Evolutionary conservation across 2,113 vertebrate genomes (phyloP), one percentile per base, ranked within the genome.

Genomic region (Mus spicilegus): DNA sequence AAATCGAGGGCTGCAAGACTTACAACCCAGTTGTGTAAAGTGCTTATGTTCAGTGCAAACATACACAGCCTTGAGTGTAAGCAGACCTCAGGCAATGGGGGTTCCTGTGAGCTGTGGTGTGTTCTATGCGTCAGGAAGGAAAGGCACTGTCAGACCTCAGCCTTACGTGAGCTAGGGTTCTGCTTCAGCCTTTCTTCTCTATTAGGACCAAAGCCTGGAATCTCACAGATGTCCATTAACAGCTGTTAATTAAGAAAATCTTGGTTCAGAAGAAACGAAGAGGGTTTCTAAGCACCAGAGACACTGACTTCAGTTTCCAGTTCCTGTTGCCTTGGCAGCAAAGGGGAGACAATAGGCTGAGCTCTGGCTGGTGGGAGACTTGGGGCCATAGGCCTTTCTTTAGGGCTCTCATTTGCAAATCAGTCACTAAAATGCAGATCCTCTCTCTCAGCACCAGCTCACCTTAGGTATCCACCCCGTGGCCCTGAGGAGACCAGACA

Each of bases 11-110:
- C 76, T 95, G 94, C 42, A 85, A 90, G 87, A 96, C 95, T 89
- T 96, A 96, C 94, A 97, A 84, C 70, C 92, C 96, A 98, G 75
- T 95, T 89, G 80, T 72, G 89, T 98, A 99, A 99, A 99, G 99
- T 99, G 99, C 98, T 98, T 98, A 92, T 95, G 94, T 98, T 98
- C 98, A 99, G 98, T 99, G 98, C 98, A 98, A 98, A 98, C 30
- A 97, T 98, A 95, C 98, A 95, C 92, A 97, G 95, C 97, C 12
- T 95, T 88, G 97, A 97, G 96, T 93, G 96, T 88, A 94, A 77
- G 94, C 84, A 90, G 39, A 86, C 89, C 17, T 77, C 73, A 63
- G 39, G 95, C 96, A 75, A 67, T 73, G 88, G 0, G 0, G 12
- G n/a, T 93, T 93, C 94, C 63, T 30, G 56, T 7, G 51, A 92